Evolutionary conservation across 2,888 invertebrate genomes (phyloP).

Genomic region (Drosophila neonasuta): DNA sequence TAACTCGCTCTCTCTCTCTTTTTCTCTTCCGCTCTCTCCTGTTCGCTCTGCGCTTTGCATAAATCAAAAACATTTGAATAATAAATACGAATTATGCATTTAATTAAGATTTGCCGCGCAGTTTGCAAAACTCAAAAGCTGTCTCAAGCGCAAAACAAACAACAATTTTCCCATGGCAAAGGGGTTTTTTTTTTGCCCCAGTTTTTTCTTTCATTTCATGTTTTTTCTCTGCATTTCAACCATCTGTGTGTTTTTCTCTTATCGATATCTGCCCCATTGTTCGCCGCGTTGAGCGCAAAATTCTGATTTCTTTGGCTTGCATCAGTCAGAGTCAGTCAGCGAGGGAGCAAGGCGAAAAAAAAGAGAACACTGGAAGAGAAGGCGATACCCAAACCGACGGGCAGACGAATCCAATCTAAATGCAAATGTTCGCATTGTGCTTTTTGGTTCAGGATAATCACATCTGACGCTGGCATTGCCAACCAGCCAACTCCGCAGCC

Average conservation of each 20-base stretch:
- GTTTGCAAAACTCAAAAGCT: conserved; percentile 8
- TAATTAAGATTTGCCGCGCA: conserved; percentile 72
- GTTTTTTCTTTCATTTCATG: neutral
- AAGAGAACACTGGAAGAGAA: too few relatives aligned
- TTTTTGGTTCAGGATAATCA: conserved; percentile 48
- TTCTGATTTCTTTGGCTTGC: conserved; percentile 72
- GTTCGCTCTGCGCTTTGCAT: conserved; percentile 61
- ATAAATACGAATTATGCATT: conserved; percentile 77
- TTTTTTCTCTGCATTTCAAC: neutral
- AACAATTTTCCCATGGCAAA: conserved; percentile 37
- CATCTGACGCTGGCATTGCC: conserved; percentile 20
- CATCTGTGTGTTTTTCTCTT: conserved; percentile 3
- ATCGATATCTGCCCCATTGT: conserved; percentile 42
- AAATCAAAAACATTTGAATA: conserved; percentile 75
- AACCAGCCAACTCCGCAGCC: conserved; percentile 1
- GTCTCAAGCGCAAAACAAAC: conserved; percentile 44
- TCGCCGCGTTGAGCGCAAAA: conserved; percentile 35
- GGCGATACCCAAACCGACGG: conserved; percentile 35
- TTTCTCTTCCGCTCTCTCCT: too few relatives aligned
- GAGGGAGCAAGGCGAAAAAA: neutral
- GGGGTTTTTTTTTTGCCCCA: neutral
- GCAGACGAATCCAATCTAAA: conserved; percentile 73
- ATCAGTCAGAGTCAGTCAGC: neutral
- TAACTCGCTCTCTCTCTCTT: conserved; percentile 3
- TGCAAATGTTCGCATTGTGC: conserved; percentile 70